Base-by-base conservation (phyloP, 2,113 vertebrate genomes). In the Centropus bengalensis region DNA sequence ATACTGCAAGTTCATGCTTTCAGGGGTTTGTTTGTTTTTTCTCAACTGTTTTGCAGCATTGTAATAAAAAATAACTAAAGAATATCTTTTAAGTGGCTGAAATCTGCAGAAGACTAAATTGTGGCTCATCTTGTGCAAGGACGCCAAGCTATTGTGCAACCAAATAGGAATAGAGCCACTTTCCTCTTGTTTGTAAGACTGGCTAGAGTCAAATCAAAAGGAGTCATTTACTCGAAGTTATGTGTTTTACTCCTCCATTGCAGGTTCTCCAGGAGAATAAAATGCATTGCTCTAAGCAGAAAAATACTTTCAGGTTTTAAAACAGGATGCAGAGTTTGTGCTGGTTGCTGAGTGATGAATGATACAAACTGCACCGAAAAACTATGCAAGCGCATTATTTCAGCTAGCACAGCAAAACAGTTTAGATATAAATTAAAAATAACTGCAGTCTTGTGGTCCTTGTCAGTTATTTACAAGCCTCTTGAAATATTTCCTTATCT, bases 391-490 rank as follows among this genome's bases (percentile, higher is more conserved):
- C 2, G 12, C 22, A 7, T 63, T 67, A 77, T 92, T 96, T 95
- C 64, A 68, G 66, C 92, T 60, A 75, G 55, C 74, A 79, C 76
- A 96, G 93, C 89, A 95, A 76, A 93, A 64, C 76, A 58, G 24
- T 88, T 88, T 62, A 67, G 79, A 64, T 78, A 66, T 81, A 97
- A 96, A 96, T 94, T 88, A 75, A 95, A 91, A 92, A 68, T 85
- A 94, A 82, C 45, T 69, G 51, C 54, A 91, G 64, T 86, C 82
- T 86, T 93, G 84, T 88, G 86, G 87, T 93, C 74, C 80, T 81
- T 96, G 93, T 78, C 88, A 81, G 82, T 89, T 96, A 94, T 94
- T 97, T 94, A 85, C 88, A 96, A 93, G 81, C 64, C 75, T 93
- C 86, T 94, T 92, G 77, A 96, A 95, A 82, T 91, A 92, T 83